phyloP scores from a whole-genome alignment of 2,113 vertebrate genomes.

The Laticauda colubrina region DNA sequence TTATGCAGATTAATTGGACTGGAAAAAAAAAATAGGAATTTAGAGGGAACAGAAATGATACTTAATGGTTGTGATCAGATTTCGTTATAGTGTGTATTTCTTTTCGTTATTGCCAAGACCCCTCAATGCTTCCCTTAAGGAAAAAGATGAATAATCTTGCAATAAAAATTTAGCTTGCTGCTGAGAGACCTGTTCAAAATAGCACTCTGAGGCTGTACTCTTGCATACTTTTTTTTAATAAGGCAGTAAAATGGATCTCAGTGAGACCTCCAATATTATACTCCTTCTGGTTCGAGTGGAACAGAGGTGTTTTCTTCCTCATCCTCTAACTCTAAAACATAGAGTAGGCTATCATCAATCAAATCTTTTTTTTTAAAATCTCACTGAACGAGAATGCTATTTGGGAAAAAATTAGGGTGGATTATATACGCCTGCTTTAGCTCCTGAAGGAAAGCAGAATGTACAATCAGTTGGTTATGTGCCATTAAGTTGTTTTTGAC shows the following conservation, averaged over 20 bases:
- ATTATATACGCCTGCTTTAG: background rate
- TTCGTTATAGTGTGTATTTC: background rate
- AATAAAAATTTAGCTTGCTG: background rate
- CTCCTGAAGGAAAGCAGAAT: background rate
- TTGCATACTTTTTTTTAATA: background rate
- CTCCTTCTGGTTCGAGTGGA: background rate
- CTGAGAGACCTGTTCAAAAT: background rate
- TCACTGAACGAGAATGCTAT: background rate
- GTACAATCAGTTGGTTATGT: background rate
- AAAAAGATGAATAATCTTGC: background rate
- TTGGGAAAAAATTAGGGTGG: background rate
- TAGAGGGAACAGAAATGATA: background rate
- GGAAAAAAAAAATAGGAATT: conserved; percentile 4
- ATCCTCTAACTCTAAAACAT: background rate
- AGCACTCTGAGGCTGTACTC: background rate
- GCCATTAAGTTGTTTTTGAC: background rate
- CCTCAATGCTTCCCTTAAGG: background rate
- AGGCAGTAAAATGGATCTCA: background rate
- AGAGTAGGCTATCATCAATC: background rate
- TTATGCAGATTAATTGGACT: conserved; percentile 32
- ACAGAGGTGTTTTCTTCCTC: background rate
- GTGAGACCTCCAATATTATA: background rate
- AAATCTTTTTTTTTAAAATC: background rate
- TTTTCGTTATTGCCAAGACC: background rate
- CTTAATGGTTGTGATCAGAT: background rate